Evolutionary conservation across 2,888 invertebrate species (phyloP).

Genomic region (Drosophila neoperkinsi): DNA sequence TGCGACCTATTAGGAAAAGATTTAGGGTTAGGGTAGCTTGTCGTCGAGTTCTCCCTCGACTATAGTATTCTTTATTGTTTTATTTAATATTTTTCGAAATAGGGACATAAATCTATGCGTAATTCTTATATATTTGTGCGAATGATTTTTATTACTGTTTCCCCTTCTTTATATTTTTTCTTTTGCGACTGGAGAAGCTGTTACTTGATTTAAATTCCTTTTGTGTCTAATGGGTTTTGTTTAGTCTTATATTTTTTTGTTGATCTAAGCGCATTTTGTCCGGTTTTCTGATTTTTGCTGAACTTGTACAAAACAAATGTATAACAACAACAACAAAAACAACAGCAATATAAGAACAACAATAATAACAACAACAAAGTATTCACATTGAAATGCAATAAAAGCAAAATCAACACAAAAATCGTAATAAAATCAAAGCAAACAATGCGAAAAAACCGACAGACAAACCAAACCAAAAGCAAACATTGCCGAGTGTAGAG

Average conservation of each 20-base stretch:
- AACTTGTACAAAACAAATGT: slow-evolving; percentile 62
- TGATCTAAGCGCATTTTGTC: slow-evolving; percentile 72
- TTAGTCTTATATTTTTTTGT: slow-evolving; percentile 52
- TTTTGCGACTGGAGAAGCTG: slow-evolving; percentile 12
- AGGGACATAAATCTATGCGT: neutral
- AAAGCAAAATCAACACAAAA: slow-evolving; percentile 76
- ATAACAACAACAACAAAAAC: slow-evolving; percentile 40
- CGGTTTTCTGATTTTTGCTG: slow-evolving; percentile 72
- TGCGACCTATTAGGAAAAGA: neutral
- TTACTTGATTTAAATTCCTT: slow-evolving; percentile 45
- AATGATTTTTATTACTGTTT: slow-evolving; percentile 48
- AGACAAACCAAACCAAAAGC: slow-evolving; percentile 44
- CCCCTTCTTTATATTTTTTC: neutral
- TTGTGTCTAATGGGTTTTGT: slow-evolving; percentile 27
- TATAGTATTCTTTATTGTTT: neutral
- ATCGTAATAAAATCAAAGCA: slow-evolving; percentile 77
- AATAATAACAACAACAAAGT: slow-evolving; percentile 37
- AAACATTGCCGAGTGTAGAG: slow-evolving; percentile 42
- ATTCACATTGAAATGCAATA: slow-evolving; percentile 71
- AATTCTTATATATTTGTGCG: slow-evolving; percentile 34
- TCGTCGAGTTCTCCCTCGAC: neutral
- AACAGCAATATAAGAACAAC: slow-evolving; percentile 26
- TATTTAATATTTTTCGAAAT: neutral
- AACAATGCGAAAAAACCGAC: slow-evolving; percentile 62
- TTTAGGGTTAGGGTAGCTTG: neutral